Base-by-base conservation (phyloP, 2,113 vertebrate species). In the Lates calcarifer region DNA sequence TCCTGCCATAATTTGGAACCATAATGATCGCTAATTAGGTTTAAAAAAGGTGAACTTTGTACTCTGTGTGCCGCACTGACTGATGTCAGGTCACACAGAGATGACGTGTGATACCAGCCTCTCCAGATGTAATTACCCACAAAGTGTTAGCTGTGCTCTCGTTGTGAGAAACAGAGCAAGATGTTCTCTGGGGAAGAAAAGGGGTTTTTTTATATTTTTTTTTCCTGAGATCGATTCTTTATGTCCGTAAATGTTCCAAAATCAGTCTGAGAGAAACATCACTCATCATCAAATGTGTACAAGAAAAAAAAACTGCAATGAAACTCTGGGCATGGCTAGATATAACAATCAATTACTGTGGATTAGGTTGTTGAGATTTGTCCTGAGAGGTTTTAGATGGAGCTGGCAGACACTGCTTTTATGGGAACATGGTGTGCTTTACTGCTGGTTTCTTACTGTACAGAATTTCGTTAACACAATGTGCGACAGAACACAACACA, bases 111-210 rank as follows among this genome's bases (percentile, higher is more conserved):
- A 65, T 28, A 67, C 31, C 77, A 83, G 64, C 66, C 63, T 74
- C 73, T 89, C 64, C 65, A 75, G 73, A 87, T 45, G 56, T 57
- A 83, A 89, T 89, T 83, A 83, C 56, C 58, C 57, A n/a, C 28
- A 17, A 31, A 57, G 82, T 37, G 78, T 60, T 51, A 39, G 78
- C 63, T 58, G 67, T 17, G 35, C 83, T 51, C 29, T 64, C 43
- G 35, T 57, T 49, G 39, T 63, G 35, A 39, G 64, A 68, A 70
- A 67, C 35, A 33, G 37, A 84, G 62, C 63, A 79, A 68, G 62
- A 78, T 79, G 66, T 81, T 80, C 71, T 67, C 66, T 43, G 15
- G 13, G 15, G 79, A 66, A 28, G 39, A 60, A 61, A 62, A 45
- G n/a, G n/a, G n/a, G n/a, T 5, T 2, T 0, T 26, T 61, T 28